Conservation (phyloP, 2,113 vertebrate genomes). For the Nycticorax nycticorax region DNA sequence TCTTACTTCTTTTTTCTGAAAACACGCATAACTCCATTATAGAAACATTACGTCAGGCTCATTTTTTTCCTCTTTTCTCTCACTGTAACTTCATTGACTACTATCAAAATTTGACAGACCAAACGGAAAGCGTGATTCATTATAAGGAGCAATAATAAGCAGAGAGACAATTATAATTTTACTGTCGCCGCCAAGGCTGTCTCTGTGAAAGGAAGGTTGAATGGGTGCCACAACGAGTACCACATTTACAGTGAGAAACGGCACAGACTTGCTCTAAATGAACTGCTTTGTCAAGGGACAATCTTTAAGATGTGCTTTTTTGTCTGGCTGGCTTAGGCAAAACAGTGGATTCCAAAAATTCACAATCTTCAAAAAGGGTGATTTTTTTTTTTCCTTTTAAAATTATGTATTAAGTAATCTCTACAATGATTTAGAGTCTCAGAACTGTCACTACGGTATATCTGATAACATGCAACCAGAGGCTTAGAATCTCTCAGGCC, state of each 20-base stretch:
- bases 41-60: background rate
- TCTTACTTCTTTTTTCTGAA: background rate
- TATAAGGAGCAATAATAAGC: background rate
- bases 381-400: background rate
- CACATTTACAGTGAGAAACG: background rate
- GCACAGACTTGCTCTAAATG: background rate
- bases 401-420: background rate
- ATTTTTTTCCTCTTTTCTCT: background rate
- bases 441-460: background rate
- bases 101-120: constrained; percentile 3
- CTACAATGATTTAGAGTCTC: background rate
- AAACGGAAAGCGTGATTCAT: background rate
- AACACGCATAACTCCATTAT: background rate
- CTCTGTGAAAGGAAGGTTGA: background rate
- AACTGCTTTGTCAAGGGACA: background rate
- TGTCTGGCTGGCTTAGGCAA: background rate
- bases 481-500: background rate
- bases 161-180: background rate
- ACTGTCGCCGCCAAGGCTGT: background rate
- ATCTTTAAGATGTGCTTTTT: background rate
- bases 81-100: background rate
- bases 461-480: background rate
- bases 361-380: background rate
- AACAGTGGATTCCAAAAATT: background rate
- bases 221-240: background rate